These are phyloP conservation scores for Mormyrus iriodes DNA, from an alignment of 2,113 vertebrate genomes.

Conservation along the genomic window DNA sequence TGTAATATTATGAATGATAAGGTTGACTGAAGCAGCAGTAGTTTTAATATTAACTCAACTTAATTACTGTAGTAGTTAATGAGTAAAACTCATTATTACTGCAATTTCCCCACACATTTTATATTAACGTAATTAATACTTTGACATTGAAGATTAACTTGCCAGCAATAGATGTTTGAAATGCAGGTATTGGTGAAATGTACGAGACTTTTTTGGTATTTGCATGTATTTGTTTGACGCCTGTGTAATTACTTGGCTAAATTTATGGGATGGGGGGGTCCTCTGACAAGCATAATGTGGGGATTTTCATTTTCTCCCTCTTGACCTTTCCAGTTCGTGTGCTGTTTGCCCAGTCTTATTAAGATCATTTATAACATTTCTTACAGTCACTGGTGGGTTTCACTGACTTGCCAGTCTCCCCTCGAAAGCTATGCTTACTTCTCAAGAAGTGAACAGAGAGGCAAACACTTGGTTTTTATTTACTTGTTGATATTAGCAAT, in stretches of 20 bases:
- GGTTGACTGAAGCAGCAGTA: neutral
- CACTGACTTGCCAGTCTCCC: neutral
- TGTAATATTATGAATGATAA: neutral
- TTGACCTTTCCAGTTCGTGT: neutral
- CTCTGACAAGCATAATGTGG: neutral
- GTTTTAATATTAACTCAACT: neutral
- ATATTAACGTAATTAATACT: neutral
- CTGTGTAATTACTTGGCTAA: neutral
- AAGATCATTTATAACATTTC: neutral
- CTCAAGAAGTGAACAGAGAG: neutral
- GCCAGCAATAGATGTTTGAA: neutral
- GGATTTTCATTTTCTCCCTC: neutral
- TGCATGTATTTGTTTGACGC: neutral
- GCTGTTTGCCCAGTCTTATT: neutral
- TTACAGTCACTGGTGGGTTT: neutral
- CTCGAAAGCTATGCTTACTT: neutral
- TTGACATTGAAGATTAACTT: neutral
- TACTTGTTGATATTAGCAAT: neutral
- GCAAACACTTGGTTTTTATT: neutral
- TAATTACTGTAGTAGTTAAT: neutral
- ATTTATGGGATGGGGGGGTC: neutral
- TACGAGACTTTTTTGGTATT: neutral
- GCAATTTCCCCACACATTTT: neutral
- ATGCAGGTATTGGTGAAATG: neutral
- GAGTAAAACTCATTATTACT: neutral